These are phyloP conservation scores for Hypotaenidia philippensis DNA, from an alignment of 2,797 vertebrate species.

Conservation along the genomic window DNA sequence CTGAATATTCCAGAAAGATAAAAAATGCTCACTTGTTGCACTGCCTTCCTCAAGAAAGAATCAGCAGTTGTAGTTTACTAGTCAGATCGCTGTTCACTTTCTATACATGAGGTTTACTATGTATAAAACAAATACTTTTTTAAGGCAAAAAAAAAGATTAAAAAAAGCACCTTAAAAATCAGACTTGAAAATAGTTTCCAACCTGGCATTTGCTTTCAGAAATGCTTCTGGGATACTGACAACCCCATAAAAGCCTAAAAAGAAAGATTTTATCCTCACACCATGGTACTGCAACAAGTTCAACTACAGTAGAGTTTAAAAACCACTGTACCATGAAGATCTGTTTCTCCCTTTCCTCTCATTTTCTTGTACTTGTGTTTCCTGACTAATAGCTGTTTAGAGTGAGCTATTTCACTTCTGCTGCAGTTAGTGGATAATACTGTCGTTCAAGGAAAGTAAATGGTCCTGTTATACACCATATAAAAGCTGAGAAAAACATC, in stretches of 20 bases:
- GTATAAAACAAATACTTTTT: background rate
- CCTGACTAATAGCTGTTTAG: background rate
- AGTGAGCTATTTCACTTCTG: background rate
- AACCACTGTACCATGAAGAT: background rate
- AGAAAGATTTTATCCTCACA: background rate
- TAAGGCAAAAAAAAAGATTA: background rate
- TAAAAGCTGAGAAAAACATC: background rate
- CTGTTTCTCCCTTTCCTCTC: background rate
- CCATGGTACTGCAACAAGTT: background rate
- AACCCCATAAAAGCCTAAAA: background rate
- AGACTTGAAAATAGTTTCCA: background rate
- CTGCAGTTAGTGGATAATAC: background rate
- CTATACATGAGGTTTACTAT: fast-evolving
- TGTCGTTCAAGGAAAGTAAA: background rate
- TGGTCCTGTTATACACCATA: background rate
- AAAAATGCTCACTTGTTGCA: background rate
- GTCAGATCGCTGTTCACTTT: background rate
- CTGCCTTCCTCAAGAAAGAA: background rate
- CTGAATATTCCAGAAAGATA: background rate
- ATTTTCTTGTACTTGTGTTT: background rate
- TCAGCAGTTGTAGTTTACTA: background rate
- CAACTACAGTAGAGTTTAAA: background rate
- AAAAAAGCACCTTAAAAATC: background rate
- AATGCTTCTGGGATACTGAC: background rate
- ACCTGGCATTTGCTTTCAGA: background rate